Percentiles rank a stretch among this genome's conserved stretches.
Conservation (phyloP, 1,140 invertebrate species). For the Anastatus disparis region DNA sequence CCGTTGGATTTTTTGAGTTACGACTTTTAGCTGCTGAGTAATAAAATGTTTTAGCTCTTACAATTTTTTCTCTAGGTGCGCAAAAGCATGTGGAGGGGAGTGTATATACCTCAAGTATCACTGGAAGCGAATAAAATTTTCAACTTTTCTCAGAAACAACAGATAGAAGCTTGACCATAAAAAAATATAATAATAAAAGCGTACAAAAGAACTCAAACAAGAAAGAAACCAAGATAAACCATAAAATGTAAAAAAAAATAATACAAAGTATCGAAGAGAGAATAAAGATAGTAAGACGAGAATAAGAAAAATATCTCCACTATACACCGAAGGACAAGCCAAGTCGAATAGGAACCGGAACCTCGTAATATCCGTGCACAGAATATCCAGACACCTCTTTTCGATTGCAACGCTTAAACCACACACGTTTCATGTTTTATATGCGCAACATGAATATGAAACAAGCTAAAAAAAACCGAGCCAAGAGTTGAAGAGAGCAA, state of each 20-base stretch:
- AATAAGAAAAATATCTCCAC: constrained; percentile 7
- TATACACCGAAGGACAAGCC: constrained; percentile 42
- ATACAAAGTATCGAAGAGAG: background rate
- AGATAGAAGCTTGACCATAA: too few relatives aligned
- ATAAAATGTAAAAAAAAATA: background rate
- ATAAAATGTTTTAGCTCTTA: too few relatives aligned
- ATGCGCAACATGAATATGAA: constrained; percentile 59
- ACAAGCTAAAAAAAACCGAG: constrained; percentile 33
- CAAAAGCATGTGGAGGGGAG: too few relatives aligned
- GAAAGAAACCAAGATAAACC: background rate
- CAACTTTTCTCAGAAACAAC: too few relatives aligned
- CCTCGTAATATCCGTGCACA: constrained; percentile 54
- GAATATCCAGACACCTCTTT: constrained; percentile 58
- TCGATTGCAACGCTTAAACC: constrained; percentile 45
- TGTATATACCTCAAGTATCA: too few relatives aligned
- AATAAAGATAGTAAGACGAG: background rate
- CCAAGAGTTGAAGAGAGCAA: too few relatives aligned
- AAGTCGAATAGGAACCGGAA: constrained; percentile 62
- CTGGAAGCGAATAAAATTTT: too few relatives aligned
- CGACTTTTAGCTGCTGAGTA: too few relatives aligned
- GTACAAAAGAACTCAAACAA: background rate
- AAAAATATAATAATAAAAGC: background rate
- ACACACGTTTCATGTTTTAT: constrained; percentile 30
- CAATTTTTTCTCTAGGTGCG: too few relatives aligned
- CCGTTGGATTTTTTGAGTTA: too few relatives aligned